Evolutionary conservation across 1,140 invertebrate species (phyloP).

Genomic region (Formica exsecta): DNA sequence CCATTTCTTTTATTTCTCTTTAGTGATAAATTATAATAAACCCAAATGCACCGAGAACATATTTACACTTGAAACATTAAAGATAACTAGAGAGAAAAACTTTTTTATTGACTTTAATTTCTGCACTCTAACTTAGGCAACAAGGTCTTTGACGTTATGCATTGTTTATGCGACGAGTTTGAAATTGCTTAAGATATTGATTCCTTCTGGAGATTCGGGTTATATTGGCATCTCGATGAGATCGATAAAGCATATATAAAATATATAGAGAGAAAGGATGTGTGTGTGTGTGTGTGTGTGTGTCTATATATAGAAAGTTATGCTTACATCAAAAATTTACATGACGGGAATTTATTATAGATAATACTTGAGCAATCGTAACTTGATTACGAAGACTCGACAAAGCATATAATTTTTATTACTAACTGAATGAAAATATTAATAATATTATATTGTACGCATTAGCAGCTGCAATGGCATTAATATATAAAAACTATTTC

Average conservation of each 20-base stretch:
- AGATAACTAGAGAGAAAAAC: neutral
- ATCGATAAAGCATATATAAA: constrained; percentile 21
- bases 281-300: no score
- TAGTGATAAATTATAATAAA: no score
- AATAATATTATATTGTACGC: neutral
- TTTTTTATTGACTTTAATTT: constrained; percentile 2
- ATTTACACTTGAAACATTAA: neutral
- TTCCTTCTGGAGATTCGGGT: neutral
- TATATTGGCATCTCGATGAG: neutral
- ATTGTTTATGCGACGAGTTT: constrained; percentile 35
- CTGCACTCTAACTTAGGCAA: neutral
- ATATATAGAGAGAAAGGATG: no score
- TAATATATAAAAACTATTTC: neutral
- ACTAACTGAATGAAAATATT: neutral
- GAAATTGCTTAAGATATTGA: constrained; percentile 37
- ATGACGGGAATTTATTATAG: neutral
- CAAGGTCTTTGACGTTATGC: constrained; percentile 1
- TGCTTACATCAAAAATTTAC: neutral
- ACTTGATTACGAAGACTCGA: neutral
- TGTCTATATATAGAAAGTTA: neutral
- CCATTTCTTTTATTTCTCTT: neutral
- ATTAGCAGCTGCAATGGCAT: neutral
- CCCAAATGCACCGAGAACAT: neutral
- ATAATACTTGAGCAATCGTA: neutral
- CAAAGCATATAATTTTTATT: neutral